Evolutionary conservation across 2,888 invertebrate species (phyloP).

Genomic region (Aporophyla lueneburgensis): DNA sequence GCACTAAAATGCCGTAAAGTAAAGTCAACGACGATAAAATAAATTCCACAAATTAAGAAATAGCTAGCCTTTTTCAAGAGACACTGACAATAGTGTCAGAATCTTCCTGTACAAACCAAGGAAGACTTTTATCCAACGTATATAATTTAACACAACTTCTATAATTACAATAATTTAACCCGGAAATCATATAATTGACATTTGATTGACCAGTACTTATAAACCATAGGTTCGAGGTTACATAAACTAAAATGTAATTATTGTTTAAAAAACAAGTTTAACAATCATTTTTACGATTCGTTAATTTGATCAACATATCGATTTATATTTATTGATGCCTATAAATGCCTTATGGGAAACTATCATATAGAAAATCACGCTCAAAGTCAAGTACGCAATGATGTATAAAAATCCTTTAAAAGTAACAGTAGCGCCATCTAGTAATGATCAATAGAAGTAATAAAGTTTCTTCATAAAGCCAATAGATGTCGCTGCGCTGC

Average conservation of each 20-base stretch:
- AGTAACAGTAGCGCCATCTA: slow-evolving; percentile 75
- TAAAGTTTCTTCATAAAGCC: slow-evolving; percentile 63
- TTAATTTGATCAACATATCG: slow-evolving; percentile 54
- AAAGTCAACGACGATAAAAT: not conserved
- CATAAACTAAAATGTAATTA: slow-evolving; percentile 60
- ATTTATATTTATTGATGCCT: slow-evolving; percentile 55
- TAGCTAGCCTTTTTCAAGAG: not conserved
- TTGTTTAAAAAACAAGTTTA: slow-evolving; percentile 60
- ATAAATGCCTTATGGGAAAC: slow-evolving; percentile 47
- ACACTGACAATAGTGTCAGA: not conserved
- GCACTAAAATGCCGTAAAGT: not conserved
- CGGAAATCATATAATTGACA: slow-evolving; percentile 69
- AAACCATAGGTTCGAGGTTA: slow-evolving; percentile 64
- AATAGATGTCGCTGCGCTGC: slow-evolving; percentile 78
- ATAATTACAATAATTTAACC: slow-evolving; percentile 62
- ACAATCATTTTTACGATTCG: slow-evolving; percentile 61
- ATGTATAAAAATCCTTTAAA: slow-evolving; percentile 17
- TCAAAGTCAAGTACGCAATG: slow-evolving; percentile 19
- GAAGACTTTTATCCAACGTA: slow-evolving; percentile 30
- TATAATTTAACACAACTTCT: slow-evolving; percentile 45
- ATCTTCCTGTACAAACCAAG: slow-evolving; percentile 20
- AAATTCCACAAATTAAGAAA: not conserved
- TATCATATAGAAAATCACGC: slow-evolving; percentile 28
- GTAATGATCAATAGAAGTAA: slow-evolving; percentile 70
- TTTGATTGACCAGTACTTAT: slow-evolving; percentile 66